Evolutionary conservation across 2,888 invertebrate species (phyloP).

Genomic region (Diogma glabrata): DNA sequence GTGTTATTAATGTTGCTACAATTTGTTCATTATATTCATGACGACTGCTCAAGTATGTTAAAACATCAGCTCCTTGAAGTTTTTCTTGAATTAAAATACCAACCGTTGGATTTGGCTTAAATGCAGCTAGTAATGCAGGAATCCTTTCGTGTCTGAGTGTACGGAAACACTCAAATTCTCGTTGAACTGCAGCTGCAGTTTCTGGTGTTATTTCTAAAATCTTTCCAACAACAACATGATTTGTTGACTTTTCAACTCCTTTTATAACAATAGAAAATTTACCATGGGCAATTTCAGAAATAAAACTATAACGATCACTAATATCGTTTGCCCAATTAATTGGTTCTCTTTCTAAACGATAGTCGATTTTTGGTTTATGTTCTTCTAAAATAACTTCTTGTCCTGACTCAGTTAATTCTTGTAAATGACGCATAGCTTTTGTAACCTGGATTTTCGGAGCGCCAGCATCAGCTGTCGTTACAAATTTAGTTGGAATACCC

Average conservation of each 20-base stretch:
- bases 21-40: conserved; percentile 90
- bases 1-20: conserved; percentile 75
- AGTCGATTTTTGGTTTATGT: conserved; percentile 54
- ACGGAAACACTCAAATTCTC: conserved; percentile 75
- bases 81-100: conserved; percentile 66
- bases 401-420: conserved; percentile 74
- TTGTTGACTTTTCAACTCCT: conserved; percentile 61
- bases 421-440: conserved; percentile 72
- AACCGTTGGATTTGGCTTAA: conserved; percentile 48
- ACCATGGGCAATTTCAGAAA: conserved; percentile 76
- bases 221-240: conserved; percentile 73
- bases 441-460: conserved; percentile 65
- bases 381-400: conserved; percentile 55
- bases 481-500: conserved; percentile 66
- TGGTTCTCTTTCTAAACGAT: conserved; percentile 60
- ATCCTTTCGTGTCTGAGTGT: conserved; percentile 81
- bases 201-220: conserved; percentile 57
- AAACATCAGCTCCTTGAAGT: conserved; percentile 81
- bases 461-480: conserved; percentile 56
- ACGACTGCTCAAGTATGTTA: conserved; percentile 76
- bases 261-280: conserved; percentile 78
- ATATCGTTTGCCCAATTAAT: conserved; percentile 58
- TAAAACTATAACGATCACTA: conserved; percentile 68
- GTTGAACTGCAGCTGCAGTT: conserved; percentile 52
- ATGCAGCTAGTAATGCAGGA: conserved; percentile 60